Evolutionary conservation across 2,113 vertebrate species (phyloP).

Genomic region (Serilophus lunatus): DNA sequence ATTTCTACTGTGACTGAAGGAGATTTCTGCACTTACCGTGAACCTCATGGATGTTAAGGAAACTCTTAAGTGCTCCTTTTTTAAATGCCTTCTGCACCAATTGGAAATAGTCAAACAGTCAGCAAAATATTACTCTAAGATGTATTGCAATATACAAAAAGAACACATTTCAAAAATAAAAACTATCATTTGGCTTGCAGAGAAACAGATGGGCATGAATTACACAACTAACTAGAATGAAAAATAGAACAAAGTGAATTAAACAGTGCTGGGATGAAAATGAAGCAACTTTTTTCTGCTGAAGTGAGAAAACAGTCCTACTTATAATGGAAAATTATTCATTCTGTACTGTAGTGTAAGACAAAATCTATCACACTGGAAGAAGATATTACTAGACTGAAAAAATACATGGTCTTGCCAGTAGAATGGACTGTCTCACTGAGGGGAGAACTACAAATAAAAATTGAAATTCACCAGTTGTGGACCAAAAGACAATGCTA

Average conservation of each 20-base stretch:
- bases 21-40: neutral
- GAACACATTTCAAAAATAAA: slow-evolving; percentile 40
- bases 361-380: slow-evolving; percentile 24
- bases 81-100: neutral
- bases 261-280: slow-evolving; percentile 28
- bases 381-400: neutral
- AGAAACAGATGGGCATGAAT: slow-evolving; percentile 59
- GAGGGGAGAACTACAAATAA: neutral
- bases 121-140: slow-evolving; percentile 1
- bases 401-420: neutral
- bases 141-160: slow-evolving; percentile 7
- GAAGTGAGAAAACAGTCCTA: slow-evolving; percentile 43
- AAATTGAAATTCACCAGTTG: neutral
- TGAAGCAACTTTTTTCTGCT: neutral
- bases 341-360: slow-evolving; percentile 20
- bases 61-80: neutral
- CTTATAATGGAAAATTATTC: slow-evolving; percentile 57
- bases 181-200: neutral
- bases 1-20: neutral
- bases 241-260: slow-evolving; percentile 39
- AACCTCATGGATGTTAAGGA: neutral
- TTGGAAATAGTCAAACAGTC: neutral
- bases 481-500: neutral
- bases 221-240: slow-evolving; percentile 41
- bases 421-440: neutral